Evolutionary conservation across 2,888 invertebrate genomes (phyloP), one percentile per base, ranked within the genome.

Genomic region (Tenthredo livida): DNA sequence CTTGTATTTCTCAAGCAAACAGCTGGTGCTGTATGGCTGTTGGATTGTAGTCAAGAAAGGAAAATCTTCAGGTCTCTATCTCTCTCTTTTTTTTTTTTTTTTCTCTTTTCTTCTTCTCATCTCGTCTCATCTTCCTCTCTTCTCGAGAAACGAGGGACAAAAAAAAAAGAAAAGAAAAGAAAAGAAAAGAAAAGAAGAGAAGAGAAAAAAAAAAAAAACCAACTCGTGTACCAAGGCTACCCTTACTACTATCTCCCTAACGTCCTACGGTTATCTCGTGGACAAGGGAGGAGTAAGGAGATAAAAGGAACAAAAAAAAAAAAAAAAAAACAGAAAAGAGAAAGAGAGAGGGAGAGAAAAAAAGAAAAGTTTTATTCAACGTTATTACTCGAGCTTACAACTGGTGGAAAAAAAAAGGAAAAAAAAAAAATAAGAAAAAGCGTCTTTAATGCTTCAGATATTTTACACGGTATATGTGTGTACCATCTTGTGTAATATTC

Each of bases 341-440:
- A n/a, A n/a, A n/a, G n/a, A n/a, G n/a, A n/a, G n/a, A n/a, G n/a
- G n/a, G n/a, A n/a, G n/a, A 2, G 2, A 9, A 50, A 9, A 50
- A 17, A n/a, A 1, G 1, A 33, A n/a, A 37, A 21, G 7, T 73
- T 73, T 73, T 73, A 73, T 73, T 73, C 73, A 47, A 47, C 73
- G 40, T 73, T 73, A 73, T 73, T 73, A 40, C 73, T 72, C 72
- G 21, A n/a, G 72, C 72, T 72, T 72, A 72, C 72, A 72, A 72
- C 37, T 72, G 40, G 33, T 72, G 33, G 9, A 37, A 4, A 72
- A 9, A 17, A 12, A 72, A 9, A 17, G 5, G 4, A n/a, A n/a
- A 10, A 21, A n/a, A 12, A 25, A 40, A 15, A 21, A 73, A 73
- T 72, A 37, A 43, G 37, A 40, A 73, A 73, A 73, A 73, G 29